A percentile compares a stretch with the other conserved stretches of the same genome.
These are phyloP conservation scores for Burhinus bistriatus DNA, from an alignment of 2,113 vertebrate species.

Conservation along the genomic window DNA sequence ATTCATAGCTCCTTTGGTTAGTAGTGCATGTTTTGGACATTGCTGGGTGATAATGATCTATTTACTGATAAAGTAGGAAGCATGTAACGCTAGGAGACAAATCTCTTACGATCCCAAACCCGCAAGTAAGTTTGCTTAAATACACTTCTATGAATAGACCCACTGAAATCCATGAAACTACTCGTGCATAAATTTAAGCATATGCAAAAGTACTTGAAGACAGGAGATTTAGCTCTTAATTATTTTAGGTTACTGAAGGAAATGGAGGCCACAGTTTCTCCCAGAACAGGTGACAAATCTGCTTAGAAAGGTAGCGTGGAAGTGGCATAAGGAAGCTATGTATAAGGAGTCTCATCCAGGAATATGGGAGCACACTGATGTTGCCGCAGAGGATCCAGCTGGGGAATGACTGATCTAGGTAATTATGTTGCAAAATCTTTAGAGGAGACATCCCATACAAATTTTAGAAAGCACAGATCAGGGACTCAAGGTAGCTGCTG, in stretches of 20 bases:
- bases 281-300: constrained; percentile 54
- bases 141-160: neutral
- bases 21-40: neutral
- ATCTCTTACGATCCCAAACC: neutral
- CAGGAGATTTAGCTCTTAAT: constrained; percentile 50
- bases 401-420: constrained; percentile 51
- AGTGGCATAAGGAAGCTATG: neutral
- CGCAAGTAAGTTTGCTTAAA: constrained; percentile 1
- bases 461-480: constrained; percentile 55
- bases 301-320: constrained; percentile 56
- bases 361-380: constrained; percentile 21
- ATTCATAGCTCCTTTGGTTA: neutral
- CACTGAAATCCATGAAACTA: neutral
- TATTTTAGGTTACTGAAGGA: constrained; percentile 43
- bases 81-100: neutral
- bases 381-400: neutral
- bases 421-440: constrained; percentile 46
- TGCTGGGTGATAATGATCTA: neutral
- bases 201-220: constrained; percentile 33
- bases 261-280: constrained; percentile 21
- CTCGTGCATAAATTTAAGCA: constrained; percentile 1
- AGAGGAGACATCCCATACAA: constrained; percentile 61
- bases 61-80: neutral
- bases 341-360: constrained; percentile 26
- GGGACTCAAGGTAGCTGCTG: neutral